Percentiles rank a stretch among this genome's conserved stretches.
Evolutionary conservation across 1,140 invertebrate genomes (phyloP).

Genomic region (Conus betulinus): DNA sequence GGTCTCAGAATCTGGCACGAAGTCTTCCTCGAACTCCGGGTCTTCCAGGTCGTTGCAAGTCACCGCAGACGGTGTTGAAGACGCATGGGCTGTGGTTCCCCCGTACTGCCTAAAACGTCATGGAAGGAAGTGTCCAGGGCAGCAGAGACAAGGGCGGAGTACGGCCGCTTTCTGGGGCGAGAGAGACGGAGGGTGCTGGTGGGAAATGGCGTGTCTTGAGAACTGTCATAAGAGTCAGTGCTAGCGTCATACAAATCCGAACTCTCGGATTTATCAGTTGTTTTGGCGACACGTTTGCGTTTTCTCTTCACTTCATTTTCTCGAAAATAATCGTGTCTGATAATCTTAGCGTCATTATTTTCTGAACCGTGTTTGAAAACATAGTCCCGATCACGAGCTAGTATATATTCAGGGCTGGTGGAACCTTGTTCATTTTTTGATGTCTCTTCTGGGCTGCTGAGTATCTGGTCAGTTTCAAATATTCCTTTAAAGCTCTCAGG

Average conservation of each 20-base stretch:
- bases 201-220: not conserved
- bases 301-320: not conserved
- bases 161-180: not conserved
- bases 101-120: not conserved
- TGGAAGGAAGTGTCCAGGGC: not conserved
- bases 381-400: no score
- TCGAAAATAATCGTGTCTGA: not conserved
- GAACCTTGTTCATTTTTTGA: not conserved
- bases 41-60: not conserved
- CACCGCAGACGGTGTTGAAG: not conserved
- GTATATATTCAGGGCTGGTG: no score
- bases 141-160: not conserved
- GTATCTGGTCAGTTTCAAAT: not conserved
- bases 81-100: not conserved
- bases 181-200: not conserved
- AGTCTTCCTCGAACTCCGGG: no score
- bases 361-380: no score
- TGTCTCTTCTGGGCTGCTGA: not conserved
- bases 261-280: not conserved
- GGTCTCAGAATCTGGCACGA: no score
- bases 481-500: not conserved
- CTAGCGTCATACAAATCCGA: not conserved
- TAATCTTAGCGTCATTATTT: not conserved
- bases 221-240: not conserved
- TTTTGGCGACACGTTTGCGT: not conserved